Evolutionary conservation across 2,797 vertebrate species (phyloP).

Genomic region (Mormyrops attenuatus): DNA sequence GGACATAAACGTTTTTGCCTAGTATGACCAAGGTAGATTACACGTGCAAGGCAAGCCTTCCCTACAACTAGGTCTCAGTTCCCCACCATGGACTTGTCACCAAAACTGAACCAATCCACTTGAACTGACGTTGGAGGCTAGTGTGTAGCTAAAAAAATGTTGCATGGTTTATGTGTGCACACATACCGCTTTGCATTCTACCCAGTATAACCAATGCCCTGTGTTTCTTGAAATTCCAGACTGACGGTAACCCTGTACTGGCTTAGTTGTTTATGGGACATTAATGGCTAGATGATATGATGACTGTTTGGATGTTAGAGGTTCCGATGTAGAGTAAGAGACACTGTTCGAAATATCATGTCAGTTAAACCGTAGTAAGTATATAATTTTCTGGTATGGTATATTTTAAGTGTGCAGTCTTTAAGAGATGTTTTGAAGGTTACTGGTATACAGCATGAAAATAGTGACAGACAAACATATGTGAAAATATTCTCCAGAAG

Average conservation of each 20-base stretch:
- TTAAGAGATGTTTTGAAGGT: background rate
- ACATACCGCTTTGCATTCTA: background rate
- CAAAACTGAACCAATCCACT: background rate
- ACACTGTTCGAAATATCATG: background rate
- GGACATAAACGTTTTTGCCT: constrained; percentile 51
- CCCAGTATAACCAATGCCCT: background rate
- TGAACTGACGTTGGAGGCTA: background rate
- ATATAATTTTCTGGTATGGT: background rate
- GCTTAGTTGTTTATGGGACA: background rate
- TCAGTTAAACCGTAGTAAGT: background rate
- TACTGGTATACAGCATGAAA: background rate
- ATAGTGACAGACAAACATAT: background rate
- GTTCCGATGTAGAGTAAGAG: background rate
- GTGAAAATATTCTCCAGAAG: background rate
- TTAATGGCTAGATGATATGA: background rate
- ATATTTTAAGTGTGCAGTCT: background rate
- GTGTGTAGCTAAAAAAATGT: background rate
- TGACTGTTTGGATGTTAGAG: background rate
- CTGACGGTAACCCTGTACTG: background rate
- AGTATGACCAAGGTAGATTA: constrained; percentile 46
- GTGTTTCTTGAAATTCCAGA: background rate
- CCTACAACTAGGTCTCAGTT: background rate
- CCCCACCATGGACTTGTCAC: background rate
- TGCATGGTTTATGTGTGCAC: background rate
- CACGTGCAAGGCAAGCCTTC: background rate